These are phyloP conservation scores for mouse (Mus musculus) DNA, from an alignment of 2,113 vertebrate genomes.

Conservation along the genomic window GRCm39 chr3:52749001-52749500, in stretches of 20 bases:
- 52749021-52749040: neutral
- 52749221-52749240: neutral
- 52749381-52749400: neutral
- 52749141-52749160: neutral
- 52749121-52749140: neutral
- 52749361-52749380: neutral
- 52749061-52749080: neutral
- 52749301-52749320: neutral
- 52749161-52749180: neutral
- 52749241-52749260: neutral
- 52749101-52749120: neutral
- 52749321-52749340: neutral
- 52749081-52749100: neutral
- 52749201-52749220: neutral
- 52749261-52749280: neutral
- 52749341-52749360: neutral
- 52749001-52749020: neutral
- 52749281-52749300: neutral
- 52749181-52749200: rapidly evolving
- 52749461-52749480: neutral
- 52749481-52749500: neutral
- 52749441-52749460: neutral
- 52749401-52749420: neutral
- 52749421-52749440: neutral
- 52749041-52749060: neutral